These are phyloP conservation scores for Sminthopsis crassicaudata DNA, from an alignment of 2,113 vertebrate species.

Conservation along the genomic window DNA sequence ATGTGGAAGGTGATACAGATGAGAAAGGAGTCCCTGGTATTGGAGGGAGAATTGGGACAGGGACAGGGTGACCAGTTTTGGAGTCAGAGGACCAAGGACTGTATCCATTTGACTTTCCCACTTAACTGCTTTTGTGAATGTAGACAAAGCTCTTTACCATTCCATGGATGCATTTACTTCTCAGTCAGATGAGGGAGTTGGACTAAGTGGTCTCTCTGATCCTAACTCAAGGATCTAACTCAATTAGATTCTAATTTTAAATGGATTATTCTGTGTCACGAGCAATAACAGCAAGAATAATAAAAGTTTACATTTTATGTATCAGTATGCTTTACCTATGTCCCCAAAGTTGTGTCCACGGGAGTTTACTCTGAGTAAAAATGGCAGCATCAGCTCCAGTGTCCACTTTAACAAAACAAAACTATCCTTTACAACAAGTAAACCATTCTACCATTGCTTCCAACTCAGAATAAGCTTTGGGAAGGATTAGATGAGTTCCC, in stretches of 20 bases:
- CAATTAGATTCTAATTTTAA: not conserved
- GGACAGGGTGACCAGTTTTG: not conserved
- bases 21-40: not conserved
- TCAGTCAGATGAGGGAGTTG: not conserved
- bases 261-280: not conserved
- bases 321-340: not conserved
- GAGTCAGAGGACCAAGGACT: not conserved
- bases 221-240: too few relatives aligned
- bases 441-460: slow-evolving; percentile 40
- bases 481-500: slow-evolving; percentile 61
- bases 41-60: not conserved
- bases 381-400: not conserved
- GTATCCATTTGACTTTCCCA: not conserved
- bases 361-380: slow-evolving; percentile 34
- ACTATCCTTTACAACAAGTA: slow-evolving; percentile 31
- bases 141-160: not conserved
- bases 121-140: not conserved
- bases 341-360: slow-evolving; percentile 21
- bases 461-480: slow-evolving; percentile 56
- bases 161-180: not conserved
- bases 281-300: not conserved
- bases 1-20: not conserved
- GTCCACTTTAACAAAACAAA: slow-evolving; percentile 23
- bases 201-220: not conserved
- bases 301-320: not conserved